Percentiles rank a stretch among this genome's conserved stretches.
Evolutionary conservation across 1,140 invertebrate species (phyloP).

Genomic region (Bemisia tabaci): DNA sequence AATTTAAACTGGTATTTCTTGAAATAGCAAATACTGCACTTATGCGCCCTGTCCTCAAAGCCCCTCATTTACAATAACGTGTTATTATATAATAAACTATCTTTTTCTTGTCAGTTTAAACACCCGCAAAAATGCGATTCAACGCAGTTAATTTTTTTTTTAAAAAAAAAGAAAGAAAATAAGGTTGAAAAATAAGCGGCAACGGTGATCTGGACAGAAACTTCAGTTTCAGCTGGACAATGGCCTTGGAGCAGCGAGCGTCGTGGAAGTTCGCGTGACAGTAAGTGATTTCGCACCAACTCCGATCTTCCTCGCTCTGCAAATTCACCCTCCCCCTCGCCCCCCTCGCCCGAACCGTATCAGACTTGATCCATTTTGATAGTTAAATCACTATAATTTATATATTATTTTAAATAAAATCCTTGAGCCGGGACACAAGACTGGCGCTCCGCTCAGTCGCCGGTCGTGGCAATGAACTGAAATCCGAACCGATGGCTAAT

Average conservation of each 20-base stretch:
- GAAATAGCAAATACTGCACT: too few species aligned
- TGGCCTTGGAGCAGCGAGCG: background rate
- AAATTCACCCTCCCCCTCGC: background rate
- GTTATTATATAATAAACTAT: too few species aligned
- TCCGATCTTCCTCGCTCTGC: background rate
- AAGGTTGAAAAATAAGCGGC: too few species aligned
- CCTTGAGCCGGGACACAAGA: background rate
- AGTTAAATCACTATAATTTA: background rate
- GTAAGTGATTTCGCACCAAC: background rate
- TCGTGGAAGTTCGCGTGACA: background rate
- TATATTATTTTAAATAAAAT: background rate
- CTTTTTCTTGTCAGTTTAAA: too few species aligned
- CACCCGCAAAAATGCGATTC: too few species aligned
- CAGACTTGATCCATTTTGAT: background rate
- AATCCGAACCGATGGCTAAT: background rate
- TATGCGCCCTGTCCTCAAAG: too few species aligned
- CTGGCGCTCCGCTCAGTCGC: too few species aligned
- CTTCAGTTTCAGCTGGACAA: background rate
- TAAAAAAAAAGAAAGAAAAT: too few species aligned
- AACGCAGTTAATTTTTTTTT: too few species aligned
- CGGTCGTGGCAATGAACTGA: background rate
- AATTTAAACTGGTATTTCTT: too few species aligned
- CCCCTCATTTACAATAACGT: too few species aligned
- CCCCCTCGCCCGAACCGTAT: background rate
- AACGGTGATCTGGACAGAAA: too few species aligned